Conservation (phyloP, 2,113 vertebrate species). For the Ornithorhynchus anatinus region DNA sequence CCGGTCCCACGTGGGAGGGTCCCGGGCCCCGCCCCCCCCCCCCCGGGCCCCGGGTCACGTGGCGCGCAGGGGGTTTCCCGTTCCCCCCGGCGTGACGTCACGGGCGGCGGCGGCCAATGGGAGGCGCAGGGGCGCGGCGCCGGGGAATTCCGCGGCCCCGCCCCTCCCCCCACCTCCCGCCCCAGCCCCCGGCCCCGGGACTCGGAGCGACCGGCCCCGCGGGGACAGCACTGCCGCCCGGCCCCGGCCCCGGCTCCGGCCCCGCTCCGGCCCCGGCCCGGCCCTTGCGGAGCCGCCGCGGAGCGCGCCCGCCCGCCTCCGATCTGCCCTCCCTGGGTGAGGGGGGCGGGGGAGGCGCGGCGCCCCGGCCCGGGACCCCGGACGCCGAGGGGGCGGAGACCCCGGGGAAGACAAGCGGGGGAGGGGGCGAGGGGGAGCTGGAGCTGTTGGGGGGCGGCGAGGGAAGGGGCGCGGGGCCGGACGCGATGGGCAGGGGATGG, state of each 20-base stretch:
- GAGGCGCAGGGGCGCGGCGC: slow-evolving; percentile 33
- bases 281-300: slow-evolving; percentile 56
- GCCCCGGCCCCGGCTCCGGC: slow-evolving; percentile 4
- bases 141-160: slow-evolving; percentile 45
- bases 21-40: not conserved
- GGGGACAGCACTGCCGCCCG: not conserved
- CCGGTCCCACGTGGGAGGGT: slow-evolving; percentile 25
- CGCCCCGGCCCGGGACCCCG: slow-evolving; percentile 28
- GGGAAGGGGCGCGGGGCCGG: not conserved
- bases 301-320: slow-evolving; percentile 31
- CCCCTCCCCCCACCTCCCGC: slow-evolving; percentile 1
- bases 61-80: slow-evolving; percentile 46
- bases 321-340: slow-evolving; percentile 51
- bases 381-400: not conserved
- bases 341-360: slow-evolving; percentile 5
- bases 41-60: not conserved
- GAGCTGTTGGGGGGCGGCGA: not conserved
- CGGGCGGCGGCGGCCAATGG: not conserved
- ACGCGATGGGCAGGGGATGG: not conserved
- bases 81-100: slow-evolving; percentile 37
- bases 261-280: slow-evolving; percentile 4
- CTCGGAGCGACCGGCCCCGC: not conserved
- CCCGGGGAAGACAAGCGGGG: not conserved
- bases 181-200: slow-evolving; percentile 33
- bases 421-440: not conserved